Percentiles rank a stretch among this genome's conserved stretches.
Conservation (phyloP, 2,113 vertebrate species). For the Eulacestoma nigropectus region DNA sequence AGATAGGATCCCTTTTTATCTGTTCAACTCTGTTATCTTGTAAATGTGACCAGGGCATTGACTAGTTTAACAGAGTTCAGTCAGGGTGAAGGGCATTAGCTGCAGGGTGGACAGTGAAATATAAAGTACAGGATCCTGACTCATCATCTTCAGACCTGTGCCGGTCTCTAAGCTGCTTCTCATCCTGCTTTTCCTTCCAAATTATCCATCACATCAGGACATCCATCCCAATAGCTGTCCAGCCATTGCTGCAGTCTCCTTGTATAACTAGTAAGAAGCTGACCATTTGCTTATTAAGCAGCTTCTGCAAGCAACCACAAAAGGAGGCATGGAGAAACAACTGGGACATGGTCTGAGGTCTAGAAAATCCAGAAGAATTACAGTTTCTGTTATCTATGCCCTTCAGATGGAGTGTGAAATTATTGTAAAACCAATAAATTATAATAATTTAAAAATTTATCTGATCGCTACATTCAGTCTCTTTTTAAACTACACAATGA, state of each 20-base stretch:
- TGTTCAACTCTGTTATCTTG: neutral
- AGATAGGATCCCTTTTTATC: neutral
- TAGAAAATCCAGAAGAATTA: neutral
- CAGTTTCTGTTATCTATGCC: neutral
- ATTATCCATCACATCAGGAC: neutral
- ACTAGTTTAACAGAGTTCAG: neutral
- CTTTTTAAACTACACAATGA: neutral
- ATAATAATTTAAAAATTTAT: neutral
- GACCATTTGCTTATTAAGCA: neutral
- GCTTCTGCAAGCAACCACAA: neutral
- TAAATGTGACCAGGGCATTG: neutral
- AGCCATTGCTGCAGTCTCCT: neutral
- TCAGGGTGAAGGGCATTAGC: neutral
- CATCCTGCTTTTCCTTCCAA: neutral
- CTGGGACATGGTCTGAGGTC: neutral
- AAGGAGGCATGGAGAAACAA: neutral
- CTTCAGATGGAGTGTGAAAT: neutral
- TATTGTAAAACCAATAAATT: neutral
- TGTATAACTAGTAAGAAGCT: neutral
- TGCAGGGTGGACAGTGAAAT: neutral
- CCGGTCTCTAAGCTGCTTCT: neutral
- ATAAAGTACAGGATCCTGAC: neutral
- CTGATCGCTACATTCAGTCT: neutral
- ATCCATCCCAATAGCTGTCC: neutral
- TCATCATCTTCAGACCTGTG: neutral